These are phyloP conservation scores for Sebastes itinus DNA, from an alignment of 2,797 vertebrate genomes.

Conservation along the genomic window DNA sequence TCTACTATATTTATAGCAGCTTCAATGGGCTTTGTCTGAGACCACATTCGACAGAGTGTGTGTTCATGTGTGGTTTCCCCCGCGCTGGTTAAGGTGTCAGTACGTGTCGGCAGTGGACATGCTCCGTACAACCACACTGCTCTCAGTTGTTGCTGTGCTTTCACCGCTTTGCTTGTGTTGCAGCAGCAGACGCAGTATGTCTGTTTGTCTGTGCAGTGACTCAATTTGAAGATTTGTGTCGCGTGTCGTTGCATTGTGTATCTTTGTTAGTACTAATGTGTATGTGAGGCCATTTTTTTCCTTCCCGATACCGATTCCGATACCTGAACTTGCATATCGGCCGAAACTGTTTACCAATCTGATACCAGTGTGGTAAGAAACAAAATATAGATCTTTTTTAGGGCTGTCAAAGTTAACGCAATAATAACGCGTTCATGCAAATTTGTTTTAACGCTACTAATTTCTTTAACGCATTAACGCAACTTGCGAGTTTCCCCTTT, in stretches of 20 bases:
- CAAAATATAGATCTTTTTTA: neutral
- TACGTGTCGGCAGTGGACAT: conserved; percentile 51
- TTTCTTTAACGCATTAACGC: too few relatives aligned
- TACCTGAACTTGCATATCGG: neutral
- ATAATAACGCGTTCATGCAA: too few relatives aligned
- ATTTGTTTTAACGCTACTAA: too few relatives aligned
- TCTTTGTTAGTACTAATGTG: neutral
- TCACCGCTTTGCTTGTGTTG: neutral
- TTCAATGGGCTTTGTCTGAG: conserved; percentile 50
- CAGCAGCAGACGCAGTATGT: neutral
- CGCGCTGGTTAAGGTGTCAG: conserved; percentile 34
- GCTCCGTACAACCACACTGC: conserved; percentile 28
- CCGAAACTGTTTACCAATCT: neutral
- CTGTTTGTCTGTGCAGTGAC: neutral
- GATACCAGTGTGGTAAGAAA: neutral
- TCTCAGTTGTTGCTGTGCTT: neutral
- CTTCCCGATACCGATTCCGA: neutral
- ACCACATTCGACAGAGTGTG: conserved; percentile 38
- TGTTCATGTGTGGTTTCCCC: conserved; percentile 40
- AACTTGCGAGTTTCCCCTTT: too few relatives aligned
- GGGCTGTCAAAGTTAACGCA: too few relatives aligned
- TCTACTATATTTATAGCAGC: conserved; percentile 48
- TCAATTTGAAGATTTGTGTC: conserved; percentile 10
- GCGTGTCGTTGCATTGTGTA: neutral
- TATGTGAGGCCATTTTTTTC: neutral